Evolutionary conservation across 2,888 invertebrate genomes (phyloP), one percentile per base, ranked within the genome.

Genomic region (Trissoscelio sp.): DNA sequence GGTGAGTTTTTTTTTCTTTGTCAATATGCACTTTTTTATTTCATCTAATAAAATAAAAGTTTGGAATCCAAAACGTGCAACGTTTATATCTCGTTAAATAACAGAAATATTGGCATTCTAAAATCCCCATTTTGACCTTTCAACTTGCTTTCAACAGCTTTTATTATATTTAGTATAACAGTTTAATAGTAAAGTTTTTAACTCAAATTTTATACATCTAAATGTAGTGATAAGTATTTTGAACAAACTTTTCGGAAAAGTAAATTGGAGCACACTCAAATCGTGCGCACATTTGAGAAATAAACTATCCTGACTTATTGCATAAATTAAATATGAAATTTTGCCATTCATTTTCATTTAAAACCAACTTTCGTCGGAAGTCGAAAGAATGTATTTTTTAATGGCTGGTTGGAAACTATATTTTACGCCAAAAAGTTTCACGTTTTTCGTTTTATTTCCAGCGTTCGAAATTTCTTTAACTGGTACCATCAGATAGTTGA

Each of bases 401-500:
- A 42, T 34, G 58, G 12, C 39, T 22, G 14, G 7, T 58, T 24
- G 12, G 22, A 12, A 22, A 22, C 24, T 5, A 42, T 42, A 24
- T 16, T 58, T 39, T 58, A 20, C 6, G 20, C 37, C 11, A 18
- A 16, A 53, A 53, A 14, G 20, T 37, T n/a, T 2, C 12, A 12
- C n/a, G n/a, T 12, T 24, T 5, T 39, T 2, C 2, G 12, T 39
- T 39, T 39, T 1, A n/a, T n/a, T n/a, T n/a, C n/a, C n/a, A 39
- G 39, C 12, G 44, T 5, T 12, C n/a, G 14, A 44, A 18, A 44
- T 44, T 62, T 24, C 20, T 64, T 48, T 16, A 64, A 48, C 64
- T 64, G 64, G 64, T 64, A 20, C 48, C 46, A 64, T 64, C 48
- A 22, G 46, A 48, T 64, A 64, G 48, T 12, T 39, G 34, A 11